Base-by-base conservation (phyloP, 2,888 invertebrate genomes). In the Pteria penguin region DNA sequence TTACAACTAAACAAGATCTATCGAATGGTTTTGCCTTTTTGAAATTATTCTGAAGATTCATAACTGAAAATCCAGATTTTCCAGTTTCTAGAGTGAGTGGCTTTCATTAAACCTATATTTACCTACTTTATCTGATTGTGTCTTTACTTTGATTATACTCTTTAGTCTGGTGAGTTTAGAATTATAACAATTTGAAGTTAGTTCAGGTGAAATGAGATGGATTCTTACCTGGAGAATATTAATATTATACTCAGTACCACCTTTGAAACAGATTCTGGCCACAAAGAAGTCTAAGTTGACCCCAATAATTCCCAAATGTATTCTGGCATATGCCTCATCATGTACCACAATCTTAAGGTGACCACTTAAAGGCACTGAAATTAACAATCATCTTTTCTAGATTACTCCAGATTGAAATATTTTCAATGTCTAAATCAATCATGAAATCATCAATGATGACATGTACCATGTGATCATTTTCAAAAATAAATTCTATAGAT, bases 171-270 rank as follows among this genome's bases (percentile, higher is more conserved):
- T n/a, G n/a, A n/a, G n/a, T n/a, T n/a, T n/a, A n/a, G n/a, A n/a
- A n/a, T n/a, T n/a, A n/a, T n/a, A n/a, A n/a, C n/a, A n/a, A n/a
- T n/a, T n/a, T n/a, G n/a, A n/a, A n/a, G n/a, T n/a, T n/a, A n/a
- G n/a, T n/a, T n/a, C n/a, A n/a, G n/a, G n/a, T n/a, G n/a, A n/a
- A n/a, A n/a, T n/a, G n/a, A n/a, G n/a, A n/a, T n/a, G n/a, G n/a
- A n/a, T 22, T 18, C 5, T 22, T 74, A 87, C 87, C 84, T 87
- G 83, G 18, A 87, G 66, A 29, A 87, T 85, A 65, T 86, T 86
- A 14, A 87, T 67, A 26, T 81, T 80, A 67, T 87, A 87, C 22
- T 73, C 80, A 8, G 86, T 83, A 18, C 76, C 76, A 4, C 86
- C 87, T 65, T 81, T 82, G 67, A 87, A 87, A 66, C 87, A 87